phyloP scores from a whole-genome alignment of 2,113 vertebrate genomes.

The Melanerpes formicivorus region DNA sequence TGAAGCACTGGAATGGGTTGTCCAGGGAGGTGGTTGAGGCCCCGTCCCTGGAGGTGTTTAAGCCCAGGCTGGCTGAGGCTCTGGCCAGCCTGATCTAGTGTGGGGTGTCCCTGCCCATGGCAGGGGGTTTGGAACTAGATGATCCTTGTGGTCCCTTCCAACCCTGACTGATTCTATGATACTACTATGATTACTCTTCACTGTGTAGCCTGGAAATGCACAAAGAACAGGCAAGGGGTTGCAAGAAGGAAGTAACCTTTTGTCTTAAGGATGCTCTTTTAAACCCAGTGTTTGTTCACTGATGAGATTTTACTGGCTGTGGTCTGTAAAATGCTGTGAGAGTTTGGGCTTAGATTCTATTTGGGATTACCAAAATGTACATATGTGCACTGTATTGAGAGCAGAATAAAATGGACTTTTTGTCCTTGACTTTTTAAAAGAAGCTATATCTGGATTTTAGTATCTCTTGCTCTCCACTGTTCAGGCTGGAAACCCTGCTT shows the following conservation, averaged over 20 bases:
- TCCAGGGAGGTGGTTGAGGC: too few relatives aligned
- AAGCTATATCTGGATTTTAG: background rate
- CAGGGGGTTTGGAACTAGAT: too few relatives aligned
- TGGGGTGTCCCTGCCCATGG: too few relatives aligned
- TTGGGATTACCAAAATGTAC: rapidly evolving
- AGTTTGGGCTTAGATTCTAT: background rate
- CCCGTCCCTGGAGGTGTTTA: too few relatives aligned
- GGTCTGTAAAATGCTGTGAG: background rate
- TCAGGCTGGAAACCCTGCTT: background rate
- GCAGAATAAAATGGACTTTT: background rate
- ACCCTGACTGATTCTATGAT: too few relatives aligned
- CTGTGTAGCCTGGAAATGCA: background rate
- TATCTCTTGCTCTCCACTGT: background rate
- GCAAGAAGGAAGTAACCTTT: background rate
- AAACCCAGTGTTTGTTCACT: background rate
- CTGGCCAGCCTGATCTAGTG: too few relatives aligned
- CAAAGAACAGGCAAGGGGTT: background rate
- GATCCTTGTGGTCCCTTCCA: too few relatives aligned
- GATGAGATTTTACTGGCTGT: background rate
- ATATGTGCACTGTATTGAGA: background rate
- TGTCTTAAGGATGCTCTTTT: background rate
- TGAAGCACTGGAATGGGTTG: too few relatives aligned
- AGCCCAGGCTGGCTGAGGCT: too few relatives aligned
- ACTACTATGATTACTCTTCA: background rate
- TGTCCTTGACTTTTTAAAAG: background rate